Percentiles rank a stretch among this genome's conserved stretches.
These are phyloP conservation scores for Euplexia lucipara DNA, from an alignment of 2,888 invertebrate genomes.

Conservation along the genomic window DNA sequence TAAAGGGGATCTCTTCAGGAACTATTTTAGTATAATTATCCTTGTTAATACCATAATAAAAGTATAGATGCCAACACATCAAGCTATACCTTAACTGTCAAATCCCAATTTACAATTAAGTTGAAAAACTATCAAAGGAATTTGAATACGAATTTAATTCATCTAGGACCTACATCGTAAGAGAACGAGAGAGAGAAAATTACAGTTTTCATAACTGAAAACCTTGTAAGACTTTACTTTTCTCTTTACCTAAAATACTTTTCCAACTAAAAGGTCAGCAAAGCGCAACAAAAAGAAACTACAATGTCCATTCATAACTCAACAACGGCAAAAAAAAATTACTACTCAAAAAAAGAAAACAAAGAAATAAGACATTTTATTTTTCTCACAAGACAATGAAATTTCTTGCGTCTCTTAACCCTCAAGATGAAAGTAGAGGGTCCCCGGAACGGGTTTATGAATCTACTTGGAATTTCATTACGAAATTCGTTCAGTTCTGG, in stretches of 20 bases:
- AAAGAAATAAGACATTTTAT: constrained; percentile 40
- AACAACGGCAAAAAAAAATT: neutral
- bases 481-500: constrained; percentile 71
- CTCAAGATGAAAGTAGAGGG: constrained; percentile 61
- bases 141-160: too few species aligned
- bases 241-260: neutral
- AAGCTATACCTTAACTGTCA: too few species aligned
- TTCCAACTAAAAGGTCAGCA: neutral
- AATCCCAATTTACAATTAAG: too few species aligned
- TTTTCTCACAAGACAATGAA: constrained; percentile 50
- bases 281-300: neutral
- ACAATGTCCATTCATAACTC: constrained; percentile 4
- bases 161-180: too few species aligned
- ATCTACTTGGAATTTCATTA: constrained; percentile 83
- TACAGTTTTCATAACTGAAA: neutral
- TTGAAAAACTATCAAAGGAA: too few species aligned
- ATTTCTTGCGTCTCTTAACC: constrained; percentile 59
- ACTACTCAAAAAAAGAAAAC: constrained; percentile 1
- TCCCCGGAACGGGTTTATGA: constrained; percentile 72
- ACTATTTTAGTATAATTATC: neutral
- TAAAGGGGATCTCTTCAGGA: too few species aligned
- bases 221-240: neutral
- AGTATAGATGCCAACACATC: too few species aligned
- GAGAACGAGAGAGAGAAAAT: too few species aligned
- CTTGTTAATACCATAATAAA: neutral